Base-by-base conservation (phyloP, 2,797 vertebrate species). In the Pygocentrus nattereri region DNA sequence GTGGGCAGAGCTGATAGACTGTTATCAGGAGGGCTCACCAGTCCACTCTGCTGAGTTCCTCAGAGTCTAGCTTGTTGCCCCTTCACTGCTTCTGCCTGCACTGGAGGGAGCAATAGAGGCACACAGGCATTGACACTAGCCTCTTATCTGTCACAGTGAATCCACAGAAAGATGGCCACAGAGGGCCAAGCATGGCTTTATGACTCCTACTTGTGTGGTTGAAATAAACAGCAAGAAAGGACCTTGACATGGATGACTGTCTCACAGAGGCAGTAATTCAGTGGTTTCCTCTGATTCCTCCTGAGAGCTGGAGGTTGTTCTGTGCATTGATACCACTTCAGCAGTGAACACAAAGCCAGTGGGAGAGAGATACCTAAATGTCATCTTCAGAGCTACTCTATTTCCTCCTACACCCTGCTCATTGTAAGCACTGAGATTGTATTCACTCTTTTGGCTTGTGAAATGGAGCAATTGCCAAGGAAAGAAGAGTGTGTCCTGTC, bases 1-100 rank as follows among this genome's bases (percentile, higher is more conserved):
- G 61, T 87, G 86, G 61, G 41, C 47, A 71, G 67, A 41, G 68
- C 79, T 79, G 82, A 83, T 81, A 81, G 68, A 27, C 56, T 38
- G 62, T 78, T 83, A 78, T 79, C 52, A 52, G 70, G 62, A 62
- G 7, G 54, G 38, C 67, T 69, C 79, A 74, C 61, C 3, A 18
- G 27, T 52, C 65, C 69, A 44, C 23, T 69, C 67, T 27, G 58
- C 50, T 58, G 31, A 67, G 34, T 15, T 44, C 56, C 70, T 65
- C 11, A 27, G 34, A 50, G 54, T 69, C 54, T 50, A 19, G 47
- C 34, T 74, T 67, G 59, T 78, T 76, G 74, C 56, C 34, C 27
- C 72, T 78, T 47, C 76, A 74, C 47, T 73, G 41, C 49, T 38
- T 6, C 54, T 56, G 65, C 25, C 77, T 65, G 76, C 59, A 69